phyloP scores from a whole-genome alignment of 2,113 vertebrate species.

The Butorides virescens region DNA sequence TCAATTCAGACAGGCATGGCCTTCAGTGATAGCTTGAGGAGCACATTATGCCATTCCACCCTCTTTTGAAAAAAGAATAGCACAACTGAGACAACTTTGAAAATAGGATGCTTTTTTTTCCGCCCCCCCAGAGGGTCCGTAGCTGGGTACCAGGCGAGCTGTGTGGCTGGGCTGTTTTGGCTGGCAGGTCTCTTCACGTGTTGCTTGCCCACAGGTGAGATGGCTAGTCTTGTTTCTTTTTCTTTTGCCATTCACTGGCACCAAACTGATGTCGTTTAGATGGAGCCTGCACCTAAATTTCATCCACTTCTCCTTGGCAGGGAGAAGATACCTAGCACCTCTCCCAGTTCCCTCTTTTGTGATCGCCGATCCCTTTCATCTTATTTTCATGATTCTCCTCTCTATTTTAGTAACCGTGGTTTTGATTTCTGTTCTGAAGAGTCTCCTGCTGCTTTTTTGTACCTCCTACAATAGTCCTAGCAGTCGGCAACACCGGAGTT shows the following conservation, averaged over 20 bases:
- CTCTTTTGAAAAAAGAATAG: background rate
- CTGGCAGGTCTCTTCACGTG: background rate
- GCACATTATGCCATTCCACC: background rate
- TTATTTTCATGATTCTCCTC: background rate
- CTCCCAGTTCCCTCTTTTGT: background rate
- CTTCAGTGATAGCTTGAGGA: background rate
- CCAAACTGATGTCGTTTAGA: background rate
- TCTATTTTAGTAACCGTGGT: background rate
- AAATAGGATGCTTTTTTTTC: background rate
- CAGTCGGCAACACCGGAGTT: rapidly evolving
- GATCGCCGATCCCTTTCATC: background rate
- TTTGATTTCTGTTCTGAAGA: background rate
- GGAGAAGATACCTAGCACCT: background rate
- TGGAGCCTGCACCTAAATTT: background rate
- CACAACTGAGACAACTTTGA: background rate
- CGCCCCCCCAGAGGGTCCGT: background rate
- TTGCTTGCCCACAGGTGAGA: background rate
- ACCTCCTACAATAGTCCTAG: background rate
- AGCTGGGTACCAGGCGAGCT: background rate
- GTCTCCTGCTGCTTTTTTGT: background rate
- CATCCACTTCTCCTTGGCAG: background rate
- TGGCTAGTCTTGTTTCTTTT: background rate
- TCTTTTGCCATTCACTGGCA: background rate
- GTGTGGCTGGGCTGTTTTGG: background rate
- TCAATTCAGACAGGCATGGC: background rate